phyloP scores from a whole-genome alignment of 2,113 vertebrate species.

The Plectropomus leopardus region DNA sequence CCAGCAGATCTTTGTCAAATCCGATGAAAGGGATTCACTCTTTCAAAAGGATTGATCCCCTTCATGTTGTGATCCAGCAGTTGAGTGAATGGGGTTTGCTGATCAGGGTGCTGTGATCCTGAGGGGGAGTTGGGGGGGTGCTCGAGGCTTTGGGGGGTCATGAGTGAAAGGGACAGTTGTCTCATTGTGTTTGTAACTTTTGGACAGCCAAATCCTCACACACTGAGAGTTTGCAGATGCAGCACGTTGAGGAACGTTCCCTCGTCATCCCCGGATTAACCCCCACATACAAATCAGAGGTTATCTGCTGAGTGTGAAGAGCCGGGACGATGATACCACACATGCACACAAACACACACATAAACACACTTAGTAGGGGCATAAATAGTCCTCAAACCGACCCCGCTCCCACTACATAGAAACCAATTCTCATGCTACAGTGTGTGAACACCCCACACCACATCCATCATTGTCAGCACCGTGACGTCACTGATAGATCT shows the following conservation, averaged over 20 bases:
- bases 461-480: constrained; percentile 52
- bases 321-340: constrained; percentile 53
- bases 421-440: constrained; percentile 11
- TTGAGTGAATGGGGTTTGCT: constrained; percentile 56
- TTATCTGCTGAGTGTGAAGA: constrained; percentile 64
- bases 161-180: constrained; percentile 69
- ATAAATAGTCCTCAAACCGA: neutral
- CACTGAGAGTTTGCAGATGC: constrained; percentile 65
- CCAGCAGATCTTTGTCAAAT: constrained; percentile 28
- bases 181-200: constrained; percentile 66
- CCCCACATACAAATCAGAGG: constrained; percentile 55
- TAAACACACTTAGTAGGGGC: neutral
- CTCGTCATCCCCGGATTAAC: constrained; percentile 72
- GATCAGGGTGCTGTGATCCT: constrained; percentile 64
- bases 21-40: constrained; percentile 29
- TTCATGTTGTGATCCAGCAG: constrained; percentile 64
- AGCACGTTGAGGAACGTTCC: constrained; percentile 28
- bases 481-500: constrained; percentile 48
- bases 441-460: constrained; percentile 35
- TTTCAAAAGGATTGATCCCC: constrained; percentile 57
- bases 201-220: constrained; percentile 55
- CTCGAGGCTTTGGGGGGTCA: constrained; percentile 18
- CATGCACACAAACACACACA: constrained; percentile 27
- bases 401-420: constrained; percentile 12
- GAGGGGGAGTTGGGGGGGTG: neutral